Evolutionary conservation across 2,113 vertebrate species (phyloP).

Genomic region (Anas platyrhynchos): DNA sequence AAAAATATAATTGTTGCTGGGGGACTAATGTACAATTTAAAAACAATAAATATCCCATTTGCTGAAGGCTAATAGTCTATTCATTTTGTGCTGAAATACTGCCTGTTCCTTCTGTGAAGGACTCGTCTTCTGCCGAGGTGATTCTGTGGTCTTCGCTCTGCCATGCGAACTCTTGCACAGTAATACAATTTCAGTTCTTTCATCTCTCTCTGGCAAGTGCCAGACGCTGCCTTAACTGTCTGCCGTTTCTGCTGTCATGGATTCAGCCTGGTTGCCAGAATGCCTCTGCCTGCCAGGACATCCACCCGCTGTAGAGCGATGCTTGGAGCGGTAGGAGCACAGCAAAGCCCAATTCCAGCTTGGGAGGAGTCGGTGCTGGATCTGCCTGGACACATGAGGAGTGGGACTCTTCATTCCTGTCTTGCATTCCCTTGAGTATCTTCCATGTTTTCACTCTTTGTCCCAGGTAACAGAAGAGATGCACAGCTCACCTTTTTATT

Average conservation of each 20-base stretch:
- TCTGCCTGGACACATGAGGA: not conserved
- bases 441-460: not conserved
- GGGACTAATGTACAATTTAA: conserved; percentile 13
- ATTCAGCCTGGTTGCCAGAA: not conserved
- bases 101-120: not conserved
- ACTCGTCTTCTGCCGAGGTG: not conserved
- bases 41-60: conserved; percentile 50
- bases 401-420: not conserved
- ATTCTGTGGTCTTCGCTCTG: not conserved
- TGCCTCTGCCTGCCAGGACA: not conserved
- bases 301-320: accelerated
- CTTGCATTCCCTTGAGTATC: not conserved
- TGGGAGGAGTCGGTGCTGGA: too few species aligned
- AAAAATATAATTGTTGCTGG: not conserved
- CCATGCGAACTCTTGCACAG: accelerated
- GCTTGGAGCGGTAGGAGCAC: not conserved
- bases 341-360: not conserved
- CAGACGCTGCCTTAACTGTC: accelerated
- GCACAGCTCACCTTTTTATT: accelerated
- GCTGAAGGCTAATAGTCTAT: conserved; percentile 37
- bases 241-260: not conserved
- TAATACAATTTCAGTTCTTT: not conserved
- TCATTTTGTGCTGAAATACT: conserved; percentile 1
- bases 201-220: accelerated
- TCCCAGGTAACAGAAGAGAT: accelerated